phyloP scores from a whole-genome alignment of 2,797 vertebrate species.

The Gymnothorax reevesii region DNA sequence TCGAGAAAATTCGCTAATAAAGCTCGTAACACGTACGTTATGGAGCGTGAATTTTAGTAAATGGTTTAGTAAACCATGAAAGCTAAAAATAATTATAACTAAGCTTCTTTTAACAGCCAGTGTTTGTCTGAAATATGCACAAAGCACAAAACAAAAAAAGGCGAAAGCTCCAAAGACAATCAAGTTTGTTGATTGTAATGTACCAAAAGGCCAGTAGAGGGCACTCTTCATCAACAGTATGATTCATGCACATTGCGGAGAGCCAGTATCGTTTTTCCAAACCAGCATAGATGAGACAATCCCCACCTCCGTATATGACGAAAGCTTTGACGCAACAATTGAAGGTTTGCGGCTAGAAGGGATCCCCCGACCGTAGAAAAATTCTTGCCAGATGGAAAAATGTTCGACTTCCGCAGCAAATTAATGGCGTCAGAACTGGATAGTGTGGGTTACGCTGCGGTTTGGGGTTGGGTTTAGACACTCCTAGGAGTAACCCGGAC shows the following conservation, averaged over 20 bases:
- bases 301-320: no score
- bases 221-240: not conserved
- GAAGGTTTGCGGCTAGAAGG: no score
- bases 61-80: not conserved
- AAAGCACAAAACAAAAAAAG: not conserved
- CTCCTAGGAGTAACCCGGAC: no score
- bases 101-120: not conserved
- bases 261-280: no score
- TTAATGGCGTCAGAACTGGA: no score
- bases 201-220: not conserved
- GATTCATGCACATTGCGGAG: not conserved
- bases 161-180: not conserved
- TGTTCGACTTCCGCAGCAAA: no score
- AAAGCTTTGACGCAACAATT: no score
- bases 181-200: not conserved
- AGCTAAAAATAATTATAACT: not conserved
- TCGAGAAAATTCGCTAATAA: not conserved
- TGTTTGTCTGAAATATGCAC: not conserved
- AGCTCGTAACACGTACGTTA: not conserved
- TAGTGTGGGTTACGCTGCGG: no score
- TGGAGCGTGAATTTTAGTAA: not conserved
- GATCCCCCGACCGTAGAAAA: no score
- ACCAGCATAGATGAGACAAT: no score
- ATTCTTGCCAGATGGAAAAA: no score
- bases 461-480: no score